phyloP scores from a whole-genome alignment of 1,140 invertebrate genomes.

The Paramacrobiotus metropolitanus region DNA sequence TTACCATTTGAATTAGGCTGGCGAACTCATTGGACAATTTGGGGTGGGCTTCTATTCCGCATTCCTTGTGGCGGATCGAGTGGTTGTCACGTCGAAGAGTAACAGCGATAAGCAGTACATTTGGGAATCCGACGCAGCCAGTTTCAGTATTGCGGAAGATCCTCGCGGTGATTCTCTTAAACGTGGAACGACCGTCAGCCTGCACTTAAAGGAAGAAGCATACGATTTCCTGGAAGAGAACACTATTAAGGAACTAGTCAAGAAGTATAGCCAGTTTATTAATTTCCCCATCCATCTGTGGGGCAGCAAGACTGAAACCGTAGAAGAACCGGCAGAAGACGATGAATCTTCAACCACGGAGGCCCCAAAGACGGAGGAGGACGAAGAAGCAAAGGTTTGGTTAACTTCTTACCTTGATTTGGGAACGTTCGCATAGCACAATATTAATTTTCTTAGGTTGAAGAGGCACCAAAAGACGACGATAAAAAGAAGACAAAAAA shows the following conservation, averaged over 20 bases:
- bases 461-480: conserved; percentile 37
- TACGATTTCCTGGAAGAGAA: conserved; percentile 77
- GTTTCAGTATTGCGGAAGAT: conserved; percentile 72
- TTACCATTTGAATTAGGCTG: no score
- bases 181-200: conserved; percentile 56
- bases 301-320: conserved; percentile 69
- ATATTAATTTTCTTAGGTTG: conserved; percentile 25
- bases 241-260: conserved; percentile 65
- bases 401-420: conserved; percentile 9
- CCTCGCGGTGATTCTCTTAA: conserved; percentile 70
- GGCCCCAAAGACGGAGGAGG: conserved; percentile 26
- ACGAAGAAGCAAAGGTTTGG: conserved; percentile 26
- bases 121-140: conserved; percentile 82
- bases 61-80: conserved; percentile 66
- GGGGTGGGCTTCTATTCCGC: conserved; percentile 94
- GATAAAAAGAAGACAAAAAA: conserved; percentile 77
- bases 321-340: conserved; percentile 47
- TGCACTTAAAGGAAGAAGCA: conserved; percentile 90
- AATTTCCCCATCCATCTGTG: conserved; percentile 96
- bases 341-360: conserved; percentile 31
- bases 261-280: conserved; percentile 98
- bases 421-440: conserved; percentile 14
- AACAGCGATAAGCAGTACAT: conserved; percentile 88
- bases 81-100: conserved; percentile 81
- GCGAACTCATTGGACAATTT: conserved; percentile 47